These are phyloP conservation scores for Lasius fuliginosus DNA, from an alignment of 2,888 invertebrate species.

Conservation along the genomic window DNA sequence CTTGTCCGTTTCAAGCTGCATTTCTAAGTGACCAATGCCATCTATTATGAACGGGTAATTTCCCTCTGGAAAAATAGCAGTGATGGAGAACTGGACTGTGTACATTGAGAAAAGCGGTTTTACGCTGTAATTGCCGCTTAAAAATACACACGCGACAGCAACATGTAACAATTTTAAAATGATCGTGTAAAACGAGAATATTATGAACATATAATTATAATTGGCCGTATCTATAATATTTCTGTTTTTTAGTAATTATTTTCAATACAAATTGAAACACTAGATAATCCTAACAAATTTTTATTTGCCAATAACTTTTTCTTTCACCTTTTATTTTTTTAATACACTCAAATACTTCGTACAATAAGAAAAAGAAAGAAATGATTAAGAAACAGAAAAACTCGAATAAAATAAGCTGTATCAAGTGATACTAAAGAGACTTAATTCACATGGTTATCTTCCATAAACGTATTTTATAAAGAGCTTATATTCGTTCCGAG, in stretches of 20 bases:
- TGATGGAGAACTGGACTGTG: conserved; percentile 22
- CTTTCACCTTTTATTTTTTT: neutral
- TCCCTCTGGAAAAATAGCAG: conserved; percentile 34
- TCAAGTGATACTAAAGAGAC: conserved; percentile 22
- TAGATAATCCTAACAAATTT: neutral
- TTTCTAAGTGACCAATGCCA: conserved; percentile 51
- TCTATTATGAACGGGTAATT: conserved; percentile 51
- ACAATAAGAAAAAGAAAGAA: neutral
- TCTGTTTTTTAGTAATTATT: neutral
- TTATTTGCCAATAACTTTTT: neutral
- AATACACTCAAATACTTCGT: neutral
- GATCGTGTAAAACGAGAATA: neutral
- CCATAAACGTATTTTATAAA: conserved; percentile 38
- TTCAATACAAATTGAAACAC: neutral
- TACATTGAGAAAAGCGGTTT: conserved; percentile 21
- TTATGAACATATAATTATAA: neutral
- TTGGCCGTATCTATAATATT: neutral
- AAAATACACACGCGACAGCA: conserved; percentile 32
- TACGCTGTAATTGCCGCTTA: conserved; percentile 21
- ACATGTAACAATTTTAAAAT: conserved; percentile 32
- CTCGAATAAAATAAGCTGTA: neutral
- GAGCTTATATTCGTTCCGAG: neutral
- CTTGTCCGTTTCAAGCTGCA: conserved; percentile 47
- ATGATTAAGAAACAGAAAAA: neutral
- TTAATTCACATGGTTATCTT: conserved; percentile 9